Conservation (phyloP, 2,113 vertebrate species). For the Psophia crepitans region DNA sequence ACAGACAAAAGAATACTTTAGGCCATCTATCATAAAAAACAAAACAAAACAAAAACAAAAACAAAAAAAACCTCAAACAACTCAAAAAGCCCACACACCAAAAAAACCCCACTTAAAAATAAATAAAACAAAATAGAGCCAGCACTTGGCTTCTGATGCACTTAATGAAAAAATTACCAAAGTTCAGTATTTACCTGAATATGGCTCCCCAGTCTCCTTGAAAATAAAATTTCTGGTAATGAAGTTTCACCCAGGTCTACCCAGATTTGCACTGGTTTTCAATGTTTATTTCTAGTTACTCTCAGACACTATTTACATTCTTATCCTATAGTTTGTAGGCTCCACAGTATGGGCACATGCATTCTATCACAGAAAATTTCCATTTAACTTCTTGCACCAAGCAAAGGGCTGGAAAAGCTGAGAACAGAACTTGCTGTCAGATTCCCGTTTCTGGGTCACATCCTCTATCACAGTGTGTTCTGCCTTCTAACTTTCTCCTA, state of each 20-base stretch:
- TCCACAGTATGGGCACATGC: background rate
- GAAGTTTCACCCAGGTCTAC: background rate
- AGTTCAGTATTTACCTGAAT: background rate
- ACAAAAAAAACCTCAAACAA: no score
- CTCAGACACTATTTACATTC: background rate
- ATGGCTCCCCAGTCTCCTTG: accelerated
- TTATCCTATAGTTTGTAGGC: background rate
- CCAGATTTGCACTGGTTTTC: background rate
- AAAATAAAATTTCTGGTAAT: background rate
- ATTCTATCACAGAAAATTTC: background rate
- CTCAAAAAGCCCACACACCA: no score
- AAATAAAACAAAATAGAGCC: no score
- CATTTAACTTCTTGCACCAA: background rate
- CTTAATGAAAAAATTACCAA: background rate
- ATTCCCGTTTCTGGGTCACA: background rate
- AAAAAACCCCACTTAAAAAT: no score
- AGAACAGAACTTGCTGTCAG: background rate
- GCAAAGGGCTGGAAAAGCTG: background rate
- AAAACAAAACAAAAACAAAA: no score
- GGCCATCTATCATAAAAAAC: background rate
- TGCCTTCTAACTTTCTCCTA: background rate
- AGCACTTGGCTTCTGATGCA: background rate
- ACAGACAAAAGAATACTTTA: background rate
- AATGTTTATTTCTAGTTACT: background rate
- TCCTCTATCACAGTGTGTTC: background rate